Percentiles rank a stretch among this genome's conserved stretches.
These are phyloP conservation scores for Glossophaga mutica DNA, from an alignment of 2,797 vertebrate species.

Conservation along the genomic window DNA sequence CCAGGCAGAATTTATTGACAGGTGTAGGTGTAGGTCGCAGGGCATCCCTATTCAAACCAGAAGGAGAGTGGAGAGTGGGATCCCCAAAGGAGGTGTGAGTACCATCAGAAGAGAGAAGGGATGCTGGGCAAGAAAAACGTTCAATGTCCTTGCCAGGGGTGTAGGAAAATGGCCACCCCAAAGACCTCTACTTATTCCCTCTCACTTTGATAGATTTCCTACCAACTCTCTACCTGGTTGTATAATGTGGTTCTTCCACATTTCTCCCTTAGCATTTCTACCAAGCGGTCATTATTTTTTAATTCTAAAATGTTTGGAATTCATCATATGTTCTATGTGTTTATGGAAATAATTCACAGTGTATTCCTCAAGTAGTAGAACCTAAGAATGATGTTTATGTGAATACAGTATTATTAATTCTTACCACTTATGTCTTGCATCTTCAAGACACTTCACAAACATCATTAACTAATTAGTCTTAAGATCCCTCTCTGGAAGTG, in stretches of 20 bases:
- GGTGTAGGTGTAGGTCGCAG: background rate
- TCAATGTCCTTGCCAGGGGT: background rate
- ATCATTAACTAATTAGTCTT: conserved; percentile 69
- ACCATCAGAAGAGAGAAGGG: background rate
- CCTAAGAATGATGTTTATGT: background rate
- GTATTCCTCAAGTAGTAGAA: background rate
- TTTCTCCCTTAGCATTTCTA: background rate
- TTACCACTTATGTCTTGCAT: conserved; percentile 20
- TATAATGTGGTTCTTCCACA: background rate
- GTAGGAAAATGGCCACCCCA: background rate
- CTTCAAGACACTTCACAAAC: conserved; percentile 52
- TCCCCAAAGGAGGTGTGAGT: background rate
- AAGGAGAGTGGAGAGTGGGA: background rate
- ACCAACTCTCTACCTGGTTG: background rate
- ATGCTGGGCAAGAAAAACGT: background rate
- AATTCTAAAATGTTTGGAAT: background rate
- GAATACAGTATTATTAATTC: conserved; percentile 13
- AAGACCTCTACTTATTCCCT: background rate
- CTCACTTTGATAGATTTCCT: background rate
- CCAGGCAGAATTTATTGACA: background rate
- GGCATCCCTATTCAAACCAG: background rate
- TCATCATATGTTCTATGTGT: background rate
- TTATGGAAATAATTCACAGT: conserved; percentile 27
- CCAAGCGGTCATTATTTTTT: background rate
- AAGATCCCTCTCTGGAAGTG: conserved; percentile 54